Conservation (phyloP, 2,888 invertebrate genomes). For the Ypsolopha scabrella region DNA sequence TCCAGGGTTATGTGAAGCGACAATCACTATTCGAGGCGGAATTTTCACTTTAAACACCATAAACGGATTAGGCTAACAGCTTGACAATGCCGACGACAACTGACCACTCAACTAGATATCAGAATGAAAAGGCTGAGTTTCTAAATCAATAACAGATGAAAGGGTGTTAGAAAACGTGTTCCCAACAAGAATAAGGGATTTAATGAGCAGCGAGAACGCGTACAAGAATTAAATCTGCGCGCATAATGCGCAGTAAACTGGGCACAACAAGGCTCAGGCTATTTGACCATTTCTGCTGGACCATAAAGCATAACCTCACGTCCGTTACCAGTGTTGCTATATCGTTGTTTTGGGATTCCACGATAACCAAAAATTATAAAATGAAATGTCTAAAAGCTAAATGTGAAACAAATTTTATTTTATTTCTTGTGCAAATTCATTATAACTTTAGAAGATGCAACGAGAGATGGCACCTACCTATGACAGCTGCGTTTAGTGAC, state of each 20-base stretch:
- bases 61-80: no score
- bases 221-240: neutral
- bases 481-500: no score
- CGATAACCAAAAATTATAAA: no score
- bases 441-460: no score
- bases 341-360: no score
- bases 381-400: no score
- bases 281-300: neutral
- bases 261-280: neutral
- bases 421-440: no score
- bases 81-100: no score
- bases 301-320: slow-evolving; percentile 2
- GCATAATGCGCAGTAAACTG: slow-evolving; percentile 2
- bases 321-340: neutral
- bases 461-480: no score
- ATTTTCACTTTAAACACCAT: no score
- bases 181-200: slow-evolving; percentile 2
- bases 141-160: neutral
- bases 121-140: neutral
- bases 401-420: no score
- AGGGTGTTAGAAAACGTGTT: neutral
- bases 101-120: neutral
- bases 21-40: no score
- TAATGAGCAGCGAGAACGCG: neutral
- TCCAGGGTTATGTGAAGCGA: neutral